Percentiles rank a stretch among this genome's conserved stretches.
These are phyloP conservation scores for Xanthia togata DNA, from an alignment of 2,888 invertebrate species.

Conservation along the genomic window DNA sequence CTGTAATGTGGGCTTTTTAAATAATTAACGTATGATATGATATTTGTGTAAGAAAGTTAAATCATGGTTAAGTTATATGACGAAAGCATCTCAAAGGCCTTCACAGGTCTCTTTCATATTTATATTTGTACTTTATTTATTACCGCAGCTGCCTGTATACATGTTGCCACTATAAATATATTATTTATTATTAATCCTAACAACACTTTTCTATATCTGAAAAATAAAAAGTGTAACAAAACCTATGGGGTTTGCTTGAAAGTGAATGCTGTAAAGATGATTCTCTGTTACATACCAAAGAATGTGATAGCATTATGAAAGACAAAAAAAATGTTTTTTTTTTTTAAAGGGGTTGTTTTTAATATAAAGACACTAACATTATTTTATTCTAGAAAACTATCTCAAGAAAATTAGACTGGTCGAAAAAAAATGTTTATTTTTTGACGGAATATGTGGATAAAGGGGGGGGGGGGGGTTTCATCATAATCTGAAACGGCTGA, in stretches of 20 bases:
- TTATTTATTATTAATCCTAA: neutral
- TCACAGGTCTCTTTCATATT: conserved; percentile 14
- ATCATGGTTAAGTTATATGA: conserved; percentile 43
- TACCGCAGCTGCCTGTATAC: conserved; percentile 32
- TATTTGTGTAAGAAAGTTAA: conserved; percentile 39
- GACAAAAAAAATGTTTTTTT: conserved; percentile 32
- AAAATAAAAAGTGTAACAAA: conserved; percentile 1
- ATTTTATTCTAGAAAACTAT: conserved; percentile 15
- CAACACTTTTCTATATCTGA: neutral
- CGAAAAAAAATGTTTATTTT: conserved; percentile 12
- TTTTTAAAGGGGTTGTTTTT: neutral
- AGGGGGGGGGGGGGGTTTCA: too few species aligned
- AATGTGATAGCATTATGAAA: conserved; percentile 50
- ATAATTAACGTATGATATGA: conserved; percentile 27
- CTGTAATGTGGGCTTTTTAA: conserved; percentile 66
- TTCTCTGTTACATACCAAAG: conserved; percentile 39
- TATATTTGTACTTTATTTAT: conserved; percentile 28
- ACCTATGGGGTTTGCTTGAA: neutral
- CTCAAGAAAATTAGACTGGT: conserved; percentile 25
- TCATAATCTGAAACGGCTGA: conserved; percentile 15
- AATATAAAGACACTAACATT: neutral
- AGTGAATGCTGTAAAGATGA: neutral
- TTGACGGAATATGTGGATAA: conserved; percentile 37
- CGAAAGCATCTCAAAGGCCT: conserved; percentile 25
- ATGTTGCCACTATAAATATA: conserved; percentile 22